Percentiles rank a stretch among this genome's conserved stretches.
Evolutionary conservation across 2,113 vertebrate species (phyloP).

Genomic region (Artemisiospiza belli): DNA sequence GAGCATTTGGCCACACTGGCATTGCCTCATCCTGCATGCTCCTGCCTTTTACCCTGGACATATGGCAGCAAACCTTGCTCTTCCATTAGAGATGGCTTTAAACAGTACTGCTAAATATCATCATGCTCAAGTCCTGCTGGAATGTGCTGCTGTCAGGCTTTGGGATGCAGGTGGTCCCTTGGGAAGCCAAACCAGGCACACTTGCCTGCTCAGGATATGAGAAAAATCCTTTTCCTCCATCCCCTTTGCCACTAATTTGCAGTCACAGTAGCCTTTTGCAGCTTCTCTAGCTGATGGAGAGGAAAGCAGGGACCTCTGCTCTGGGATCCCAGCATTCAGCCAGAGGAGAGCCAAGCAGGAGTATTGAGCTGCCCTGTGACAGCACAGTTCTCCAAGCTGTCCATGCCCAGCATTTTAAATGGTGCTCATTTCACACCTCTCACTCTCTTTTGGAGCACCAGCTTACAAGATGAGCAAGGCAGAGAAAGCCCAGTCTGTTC

Average conservation of each 20-base stretch:
- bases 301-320: background rate
- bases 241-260: accelerated
- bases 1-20: background rate
- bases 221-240: background rate
- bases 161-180: background rate
- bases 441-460: background rate
- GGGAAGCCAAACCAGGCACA: background rate
- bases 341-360: background rate
- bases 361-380: background rate
- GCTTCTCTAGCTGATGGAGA: background rate
- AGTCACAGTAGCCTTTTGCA: background rate
- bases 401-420: background rate
- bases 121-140: background rate
- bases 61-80: background rate
- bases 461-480: background rate
- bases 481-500: background rate
- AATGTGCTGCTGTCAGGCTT: background rate
- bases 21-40: background rate
- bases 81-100: background rate
- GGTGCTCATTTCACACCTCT: background rate
- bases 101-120: background rate
- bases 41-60: background rate
- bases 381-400: background rate
- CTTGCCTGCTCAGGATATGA: background rate
- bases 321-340: background rate